Base-by-base conservation (phyloP, 2,797 vertebrate genomes). In the Sebastes taczanowskii region DNA sequence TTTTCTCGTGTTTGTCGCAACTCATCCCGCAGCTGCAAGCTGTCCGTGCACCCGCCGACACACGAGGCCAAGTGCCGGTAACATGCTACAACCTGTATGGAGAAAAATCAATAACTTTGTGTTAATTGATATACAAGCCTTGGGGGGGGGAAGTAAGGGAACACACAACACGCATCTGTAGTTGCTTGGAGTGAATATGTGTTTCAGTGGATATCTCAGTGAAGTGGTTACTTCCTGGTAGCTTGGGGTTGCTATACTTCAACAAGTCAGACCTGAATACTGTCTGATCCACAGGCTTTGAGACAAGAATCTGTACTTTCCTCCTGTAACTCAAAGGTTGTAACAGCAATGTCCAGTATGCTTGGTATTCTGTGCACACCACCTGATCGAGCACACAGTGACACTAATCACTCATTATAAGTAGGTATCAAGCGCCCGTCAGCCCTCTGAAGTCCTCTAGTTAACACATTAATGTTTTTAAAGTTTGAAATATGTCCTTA, bases 71-170 rank as follows among this genome's bases (percentile, higher is more conserved):
- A 74, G 81, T 96, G 95, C 30, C 94, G 92, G 86, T 96, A 95
- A 82, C 96, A 97, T 32, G 96, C 95, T 71, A 97, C 96, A 84
- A 96, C 96, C 96, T 97, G 86, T 22, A 46, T 4, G 42, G 86
- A 67, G 27, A 42, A 30, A 59, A 60, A 56, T 1, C 22, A 25
- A 52, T 61, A 9, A 29, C 38, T 42, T 8, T 32, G 11, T 13
- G 35, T 0, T 13, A 2, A 6, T 65, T 29, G 7, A 71, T 20
- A 32, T 52, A 13, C 13, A 30, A 27, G 60, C 16, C 18, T 18
- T 30, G 11, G n/a, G 8, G 11, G n/a, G 8, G 7, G 3, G 6
- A 52, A 38, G 14, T 5, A 69, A 30, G 18, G 27, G 9, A 59
- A 18, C 6, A 55, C 25, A 46, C 61, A 30, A 35, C 11, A 22